These are phyloP conservation scores for Eupithecia pulchellata DNA, from an alignment of 2,888 invertebrate genomes.

Conservation along the genomic window DNA sequence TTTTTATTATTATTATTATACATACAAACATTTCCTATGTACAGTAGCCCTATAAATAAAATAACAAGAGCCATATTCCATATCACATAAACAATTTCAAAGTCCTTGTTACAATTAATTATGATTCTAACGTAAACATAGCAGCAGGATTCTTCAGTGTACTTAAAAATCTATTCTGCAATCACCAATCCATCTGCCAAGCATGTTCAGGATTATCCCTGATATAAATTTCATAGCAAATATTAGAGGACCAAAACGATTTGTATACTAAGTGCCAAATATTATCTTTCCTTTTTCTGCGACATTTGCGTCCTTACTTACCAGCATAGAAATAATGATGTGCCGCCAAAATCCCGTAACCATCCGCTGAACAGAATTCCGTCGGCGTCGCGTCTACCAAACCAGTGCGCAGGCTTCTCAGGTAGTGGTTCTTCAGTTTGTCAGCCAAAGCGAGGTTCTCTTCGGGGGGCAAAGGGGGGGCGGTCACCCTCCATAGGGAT, in stretches of 20 bases:
- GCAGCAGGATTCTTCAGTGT: too few species aligned
- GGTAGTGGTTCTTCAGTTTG: slow-evolving; percentile 88
- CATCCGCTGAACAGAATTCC: slow-evolving; percentile 91
- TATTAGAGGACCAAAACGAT: not conserved
- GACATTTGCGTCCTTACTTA: slow-evolving; percentile 56
- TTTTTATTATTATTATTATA: too few species aligned
- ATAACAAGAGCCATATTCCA: too few species aligned
- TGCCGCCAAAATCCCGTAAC: slow-evolving; percentile 91
- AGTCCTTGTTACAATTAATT: too few species aligned
- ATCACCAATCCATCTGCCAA: too few species aligned
- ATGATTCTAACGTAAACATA: too few species aligned
- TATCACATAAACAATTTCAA: too few species aligned
- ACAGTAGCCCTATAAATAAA: too few species aligned
- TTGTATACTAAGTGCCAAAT: not conserved
- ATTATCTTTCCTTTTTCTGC: too few species aligned
- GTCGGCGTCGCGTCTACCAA: slow-evolving; percentile 84
- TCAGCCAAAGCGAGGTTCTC: slow-evolving; percentile 86
- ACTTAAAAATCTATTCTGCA: too few species aligned
- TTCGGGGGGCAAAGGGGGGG: slow-evolving; percentile 83
- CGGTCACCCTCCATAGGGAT: slow-evolving; percentile 90
- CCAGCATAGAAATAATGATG: slow-evolving; percentile 87
- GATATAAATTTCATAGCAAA: not conserved
- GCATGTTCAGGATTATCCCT: too few species aligned
- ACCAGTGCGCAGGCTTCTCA: slow-evolving; percentile 83
- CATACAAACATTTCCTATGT: too few species aligned